These are phyloP conservation scores for Drosophila kepulauana DNA, from an alignment of 1,140 invertebrate genomes.

Conservation along the genomic window DNA sequence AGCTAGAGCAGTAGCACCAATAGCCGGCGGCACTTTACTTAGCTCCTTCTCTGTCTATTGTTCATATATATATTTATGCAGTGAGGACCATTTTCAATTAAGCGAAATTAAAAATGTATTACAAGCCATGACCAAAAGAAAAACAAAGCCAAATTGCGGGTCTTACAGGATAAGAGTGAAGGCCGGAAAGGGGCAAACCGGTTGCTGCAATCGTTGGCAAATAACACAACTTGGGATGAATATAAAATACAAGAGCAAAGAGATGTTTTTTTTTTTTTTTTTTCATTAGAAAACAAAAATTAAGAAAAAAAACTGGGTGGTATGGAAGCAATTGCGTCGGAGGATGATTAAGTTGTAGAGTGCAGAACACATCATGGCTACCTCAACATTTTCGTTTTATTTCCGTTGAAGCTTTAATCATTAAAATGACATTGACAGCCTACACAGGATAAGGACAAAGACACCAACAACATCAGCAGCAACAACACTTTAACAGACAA, in stretches of 20 bases:
- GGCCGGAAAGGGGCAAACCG: constrained; percentile 35
- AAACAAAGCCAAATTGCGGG: constrained; percentile 63
- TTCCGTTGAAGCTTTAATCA: constrained; percentile 78
- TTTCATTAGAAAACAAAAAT: constrained; percentile 65
- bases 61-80: background rate
- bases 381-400: constrained; percentile 45
- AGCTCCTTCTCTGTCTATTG: background rate
- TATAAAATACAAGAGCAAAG: constrained; percentile 27
- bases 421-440: constrained; percentile 79
- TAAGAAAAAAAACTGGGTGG: constrained; percentile 28
- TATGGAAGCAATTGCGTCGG: constrained; percentile 58
- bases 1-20: constrained; percentile 1
- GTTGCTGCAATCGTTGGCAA: constrained; percentile 31
- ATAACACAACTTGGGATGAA: constrained; percentile 59
- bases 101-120: constrained; percentile 84
- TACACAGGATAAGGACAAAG: background rate
- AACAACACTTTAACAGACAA: background rate
- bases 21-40: background rate
- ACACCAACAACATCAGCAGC: background rate
- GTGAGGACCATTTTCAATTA: constrained; percentile 72
- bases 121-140: constrained; percentile 66
- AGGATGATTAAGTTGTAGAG: constrained; percentile 69
- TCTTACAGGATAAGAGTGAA: constrained; percentile 13
- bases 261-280: constrained; percentile 80
- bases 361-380: background rate